Evolutionary conservation across 2,888 invertebrate species (phyloP).

Genomic region (Argyra leucocephala): DNA sequence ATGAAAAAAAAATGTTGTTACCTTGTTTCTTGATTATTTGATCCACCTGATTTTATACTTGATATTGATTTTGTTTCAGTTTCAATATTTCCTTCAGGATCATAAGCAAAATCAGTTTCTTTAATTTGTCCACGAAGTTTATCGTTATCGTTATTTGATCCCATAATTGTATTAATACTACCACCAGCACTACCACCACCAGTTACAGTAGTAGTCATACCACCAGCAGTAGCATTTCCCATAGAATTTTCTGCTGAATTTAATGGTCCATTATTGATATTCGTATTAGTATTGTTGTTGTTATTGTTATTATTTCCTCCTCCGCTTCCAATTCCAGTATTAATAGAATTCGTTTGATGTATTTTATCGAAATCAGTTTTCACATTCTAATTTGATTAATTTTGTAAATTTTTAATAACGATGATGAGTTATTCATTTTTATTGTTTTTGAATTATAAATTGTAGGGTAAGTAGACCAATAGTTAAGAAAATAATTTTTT

Average conservation of each 20-base stretch:
- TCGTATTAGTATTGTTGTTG: no score
- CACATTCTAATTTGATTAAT: slow-evolving; percentile 29
- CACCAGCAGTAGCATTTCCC: slow-evolving; percentile 12
- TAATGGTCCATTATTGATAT: slow-evolving; percentile 13
- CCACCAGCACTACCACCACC: background rate
- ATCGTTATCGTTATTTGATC: slow-evolving; percentile 18
- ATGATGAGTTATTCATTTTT: slow-evolving; percentile 10
- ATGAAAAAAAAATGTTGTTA: slow-evolving; percentile 32
- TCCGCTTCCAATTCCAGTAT: slow-evolving; percentile 22
- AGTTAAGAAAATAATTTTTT: slow-evolving; percentile 15
- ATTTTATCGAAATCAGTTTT: slow-evolving; percentile 32
- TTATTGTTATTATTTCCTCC: slow-evolving; percentile 22
- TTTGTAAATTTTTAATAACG: slow-evolving; percentile 8
- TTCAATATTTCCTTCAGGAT: slow-evolving; percentile 84
- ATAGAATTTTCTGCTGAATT: slow-evolving; percentile 22
- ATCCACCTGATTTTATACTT: slow-evolving; percentile 67
- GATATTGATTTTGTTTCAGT: slow-evolving; percentile 85
- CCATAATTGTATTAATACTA: background rate
- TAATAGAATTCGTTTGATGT: slow-evolving; percentile 23
- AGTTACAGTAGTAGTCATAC: background rate
- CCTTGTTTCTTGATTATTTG: slow-evolving; percentile 71
- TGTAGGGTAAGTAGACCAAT: slow-evolving; percentile 19
- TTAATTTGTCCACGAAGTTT: slow-evolving; percentile 37
- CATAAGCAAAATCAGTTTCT: slow-evolving; percentile 69
- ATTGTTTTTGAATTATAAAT: slow-evolving; percentile 14